Evolutionary conservation across 2,888 invertebrate genomes (phyloP), one percentile per base, ranked within the genome.

Genomic region (Schrankia costaestrigalis): DNA sequence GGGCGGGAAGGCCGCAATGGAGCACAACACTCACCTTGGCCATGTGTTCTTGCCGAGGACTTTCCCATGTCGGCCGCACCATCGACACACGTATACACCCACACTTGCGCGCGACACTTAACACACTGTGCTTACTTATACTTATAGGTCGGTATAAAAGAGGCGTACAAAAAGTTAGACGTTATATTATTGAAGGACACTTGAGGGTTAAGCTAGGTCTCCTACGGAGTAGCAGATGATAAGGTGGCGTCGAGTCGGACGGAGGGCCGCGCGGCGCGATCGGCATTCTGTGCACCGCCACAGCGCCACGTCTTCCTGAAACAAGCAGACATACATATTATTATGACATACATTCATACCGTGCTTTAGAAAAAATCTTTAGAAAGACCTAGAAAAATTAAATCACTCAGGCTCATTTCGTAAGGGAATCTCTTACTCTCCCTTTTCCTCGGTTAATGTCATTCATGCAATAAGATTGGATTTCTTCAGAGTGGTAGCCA

Each of bases 51-150:
- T 71, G 84, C 86, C 81, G 89, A 89, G 84, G 88, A 88, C 78
- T 89, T 89, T 87, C 89, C 88, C 88, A 89, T 89, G 87, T 81
- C 88, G 87, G 79, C 80, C 86, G 83, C 83, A 86, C 84, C 86
- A 86, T 86, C 78, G 74, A 83, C 83, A 77, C 84, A 78, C 82
- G 74, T 76, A 74, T 65, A 81, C 71, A 73, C 77, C 64, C 75
- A 74, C 78, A 70, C 81, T 65, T 72, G 72, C 80, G 71, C 76
- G 72, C 65, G 58, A 74, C 76, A 78, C 76, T 80, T 76, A 73
- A 60, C 73, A 65, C 74, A 80, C 78, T 78, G 74, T 78, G 71
- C 77, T n/a, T 75, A 77, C 76, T 80, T 82, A 81, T 73, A 75
- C 64, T 78, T 77, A 79, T 67, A 69, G 85, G 82, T 83, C 69